Evolutionary conservation across 2,113 vertebrate species (phyloP), one percentile per base, ranked within the genome.

Genomic region (Siphamia tubifer): DNA sequence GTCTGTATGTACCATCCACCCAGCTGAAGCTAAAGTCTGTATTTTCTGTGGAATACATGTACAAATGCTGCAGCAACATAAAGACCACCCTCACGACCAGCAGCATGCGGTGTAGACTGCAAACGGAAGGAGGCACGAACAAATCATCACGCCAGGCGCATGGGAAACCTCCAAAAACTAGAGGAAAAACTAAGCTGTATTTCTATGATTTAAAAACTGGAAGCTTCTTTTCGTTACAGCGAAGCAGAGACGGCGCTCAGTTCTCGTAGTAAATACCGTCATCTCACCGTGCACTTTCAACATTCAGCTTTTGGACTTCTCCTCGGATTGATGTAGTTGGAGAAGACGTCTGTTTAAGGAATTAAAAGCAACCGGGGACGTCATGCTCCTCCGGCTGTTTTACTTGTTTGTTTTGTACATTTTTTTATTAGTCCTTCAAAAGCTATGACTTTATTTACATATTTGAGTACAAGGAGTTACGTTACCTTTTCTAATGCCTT

Each of bases 1-100:
- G 74, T 57, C 69, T 71, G 72, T 68, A 51, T 30, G 32, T 31
- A 31, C 55, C 68, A 64, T 74, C 42, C 68, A 66, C 28, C 62
- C 76, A 66, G 74, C 79, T 75, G 44, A 74, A 70, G 82, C 84
- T 73, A 70, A 83, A 78, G 82, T 86, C 83, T 86, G 82, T 86
- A 80, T 76, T 78, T 76, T 68, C 40, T 30, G 71, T 57, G 70
- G 60, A 56, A 30, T 52, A 56, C 61, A 20, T 47, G 34, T 42
- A 52, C 31, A 68, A 52, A 70, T 27, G 68, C 55, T 70, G 63
- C 69, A 36, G 74, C 25, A 63, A 31, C 27, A 30, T 7, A 27
- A 35, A n/a, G 31, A 34, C 74, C 35, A 54, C 55, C 15, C 11
- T 58, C 52, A 34, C 23, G 15, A 43, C 32, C 40, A n/a, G 44